Conservation (phyloP, 1,140 invertebrate genomes). For the Caligus rogercresseyi region DNA sequence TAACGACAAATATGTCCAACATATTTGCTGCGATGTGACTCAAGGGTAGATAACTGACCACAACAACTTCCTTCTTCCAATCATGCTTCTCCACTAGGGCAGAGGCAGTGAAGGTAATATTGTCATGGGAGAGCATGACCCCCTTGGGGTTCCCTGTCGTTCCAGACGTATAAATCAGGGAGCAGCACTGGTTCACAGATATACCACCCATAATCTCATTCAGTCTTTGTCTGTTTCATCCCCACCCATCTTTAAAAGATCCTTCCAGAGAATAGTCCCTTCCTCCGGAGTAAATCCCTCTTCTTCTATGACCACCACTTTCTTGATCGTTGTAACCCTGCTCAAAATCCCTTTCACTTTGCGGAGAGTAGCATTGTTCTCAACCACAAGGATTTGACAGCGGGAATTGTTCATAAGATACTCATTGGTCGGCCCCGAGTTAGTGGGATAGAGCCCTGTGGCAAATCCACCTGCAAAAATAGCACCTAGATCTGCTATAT, state of each 20-base stretch:
- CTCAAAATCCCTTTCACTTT: slow-evolving; percentile 56
- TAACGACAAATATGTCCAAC: slow-evolving; percentile 52
- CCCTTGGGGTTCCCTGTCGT: slow-evolving; percentile 85
- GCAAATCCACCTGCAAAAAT: slow-evolving; percentile 57
- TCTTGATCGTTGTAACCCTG: slow-evolving; percentile 53
- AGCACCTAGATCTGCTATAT: slow-evolving; percentile 61
- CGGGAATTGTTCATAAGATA: slow-evolving; percentile 51
- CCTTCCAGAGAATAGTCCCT: slow-evolving; percentile 23
- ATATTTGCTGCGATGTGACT: slow-evolving; percentile 76
- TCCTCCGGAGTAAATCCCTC: background rate
- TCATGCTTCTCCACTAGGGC: slow-evolving; percentile 19
- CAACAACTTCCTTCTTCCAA: slow-evolving; percentile 34
- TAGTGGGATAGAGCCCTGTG: slow-evolving; percentile 86
- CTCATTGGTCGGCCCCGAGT: slow-evolving; percentile 60
- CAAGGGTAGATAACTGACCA: slow-evolving; percentile 63
- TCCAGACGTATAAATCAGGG: slow-evolving; percentile 76
- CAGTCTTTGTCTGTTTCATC: slow-evolving; percentile 21
- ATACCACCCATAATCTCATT: slow-evolving; percentile 20
- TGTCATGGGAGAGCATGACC: slow-evolving; percentile 80
- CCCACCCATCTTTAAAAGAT: slow-evolving; percentile 24
- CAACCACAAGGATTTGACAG: slow-evolving; percentile 70
- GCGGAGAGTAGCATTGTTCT: slow-evolving; percentile 65
- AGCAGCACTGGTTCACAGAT: slow-evolving; percentile 65
- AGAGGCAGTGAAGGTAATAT: slow-evolving; percentile 45
- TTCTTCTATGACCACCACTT: slow-evolving; percentile 39